A percentile compares a stretch with the other conserved stretches of the same genome.
Evolutionary conservation across 2,888 invertebrate species (phyloP).

Genomic region (Disparrhopalites patrizii): DNA sequence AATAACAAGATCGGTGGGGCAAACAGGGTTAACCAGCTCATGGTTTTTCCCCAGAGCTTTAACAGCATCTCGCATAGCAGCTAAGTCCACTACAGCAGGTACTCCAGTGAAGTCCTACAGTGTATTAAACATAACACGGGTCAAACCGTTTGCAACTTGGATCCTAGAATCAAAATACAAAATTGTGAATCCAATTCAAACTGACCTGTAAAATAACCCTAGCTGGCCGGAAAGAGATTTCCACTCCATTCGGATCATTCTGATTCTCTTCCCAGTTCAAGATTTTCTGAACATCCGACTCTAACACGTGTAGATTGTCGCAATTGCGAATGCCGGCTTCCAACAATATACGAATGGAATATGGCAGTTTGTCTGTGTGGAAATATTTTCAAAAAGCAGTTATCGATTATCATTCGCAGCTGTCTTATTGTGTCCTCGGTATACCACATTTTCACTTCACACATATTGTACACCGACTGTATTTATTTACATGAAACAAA

Average conservation of each 20-base stretch:
- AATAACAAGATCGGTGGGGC: conserved; percentile 95
- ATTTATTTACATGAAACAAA: too few species aligned
- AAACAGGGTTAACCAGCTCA: conserved; percentile 90
- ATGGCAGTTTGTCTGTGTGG: conserved; percentile 73
- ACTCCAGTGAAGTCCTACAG: conserved; percentile 88
- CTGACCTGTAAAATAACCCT: conserved; percentile 87
- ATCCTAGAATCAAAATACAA: too few species aligned
- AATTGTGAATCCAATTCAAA: neutral
- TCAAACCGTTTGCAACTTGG: too few species aligned
- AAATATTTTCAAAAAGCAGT: neutral
- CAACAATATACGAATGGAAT: conserved; percentile 82
- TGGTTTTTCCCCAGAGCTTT: conserved; percentile 80
- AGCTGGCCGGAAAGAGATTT: conserved; percentile 83
- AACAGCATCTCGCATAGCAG: conserved; percentile 96
- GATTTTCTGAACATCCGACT: conserved; percentile 81
- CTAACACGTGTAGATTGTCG: conserved; percentile 85
- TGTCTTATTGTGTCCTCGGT: too few species aligned
- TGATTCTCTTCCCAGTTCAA: conserved; percentile 82
- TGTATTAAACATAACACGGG: conserved; percentile 12
- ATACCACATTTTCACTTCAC: too few species aligned
- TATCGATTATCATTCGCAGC: too few species aligned
- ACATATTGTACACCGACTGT: too few species aligned
- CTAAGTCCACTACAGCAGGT: conserved; percentile 97
- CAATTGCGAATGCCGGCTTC: conserved; percentile 96
- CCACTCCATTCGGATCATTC: conserved; percentile 64